These are phyloP conservation scores for Aegithalos caudatus DNA, from an alignment of 2,113 vertebrate genomes.

Conservation along the genomic window DNA sequence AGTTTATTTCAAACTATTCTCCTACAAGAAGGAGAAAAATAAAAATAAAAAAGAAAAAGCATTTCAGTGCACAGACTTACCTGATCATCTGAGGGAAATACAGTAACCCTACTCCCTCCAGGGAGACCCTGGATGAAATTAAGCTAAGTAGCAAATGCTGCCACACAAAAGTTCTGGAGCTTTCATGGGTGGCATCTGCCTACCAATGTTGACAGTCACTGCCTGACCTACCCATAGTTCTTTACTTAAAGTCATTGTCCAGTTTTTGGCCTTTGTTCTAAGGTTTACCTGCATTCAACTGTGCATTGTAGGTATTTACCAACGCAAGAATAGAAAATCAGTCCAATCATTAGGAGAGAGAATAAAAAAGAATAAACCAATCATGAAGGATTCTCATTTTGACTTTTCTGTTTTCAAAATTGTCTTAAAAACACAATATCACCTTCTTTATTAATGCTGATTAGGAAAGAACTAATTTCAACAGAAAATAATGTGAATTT, in stretches of 20 bases:
- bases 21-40: not conserved
- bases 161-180: accelerated
- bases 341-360: not conserved
- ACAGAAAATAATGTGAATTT: not conserved
- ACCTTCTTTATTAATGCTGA: not conserved
- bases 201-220: not conserved
- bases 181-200: accelerated
- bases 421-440: not conserved
- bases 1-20: not conserved
- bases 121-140: not conserved
- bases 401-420: not conserved
- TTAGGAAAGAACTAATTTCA: not conserved
- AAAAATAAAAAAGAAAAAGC: accelerated
- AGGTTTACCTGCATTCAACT: not conserved
- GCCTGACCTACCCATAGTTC: not conserved
- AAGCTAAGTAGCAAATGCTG: not conserved
- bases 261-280: not conserved
- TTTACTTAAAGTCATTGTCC: not conserved
- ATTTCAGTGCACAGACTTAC: not conserved
- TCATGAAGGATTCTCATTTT: not conserved
- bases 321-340: not conserved
- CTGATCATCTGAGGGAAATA: not conserved
- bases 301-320: not conserved
- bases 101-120: not conserved
- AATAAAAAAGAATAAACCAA: not conserved